A percentile compares a stretch with the other conserved stretches of the same genome.
Conservation (phyloP, 2,888 invertebrate genomes). For the Calameuta idolon region DNA sequence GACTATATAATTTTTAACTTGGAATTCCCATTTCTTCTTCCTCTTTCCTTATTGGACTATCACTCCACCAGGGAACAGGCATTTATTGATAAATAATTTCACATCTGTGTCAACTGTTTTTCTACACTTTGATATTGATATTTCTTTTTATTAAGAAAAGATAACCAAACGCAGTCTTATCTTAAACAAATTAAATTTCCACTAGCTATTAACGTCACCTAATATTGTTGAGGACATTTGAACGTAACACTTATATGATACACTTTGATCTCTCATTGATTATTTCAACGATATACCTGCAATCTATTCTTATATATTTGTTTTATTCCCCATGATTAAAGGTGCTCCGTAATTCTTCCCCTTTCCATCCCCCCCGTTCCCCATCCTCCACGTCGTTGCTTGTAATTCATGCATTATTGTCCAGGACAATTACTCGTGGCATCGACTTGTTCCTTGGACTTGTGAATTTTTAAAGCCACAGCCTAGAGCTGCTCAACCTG, state of each 20-base stretch:
- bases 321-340: not conserved
- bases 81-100: not conserved
- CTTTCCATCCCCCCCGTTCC: not conserved
- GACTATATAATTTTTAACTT: not conserved
- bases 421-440: not conserved
- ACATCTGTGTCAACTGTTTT: not conserved
- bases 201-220: not conserved
- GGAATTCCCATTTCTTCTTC: not conserved
- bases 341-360: not conserved
- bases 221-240: not conserved
- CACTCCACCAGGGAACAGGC: not conserved
- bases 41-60: too few relatives aligned
- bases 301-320: not conserved
- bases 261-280: not conserved
- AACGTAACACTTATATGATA: not conserved
- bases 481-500: not conserved
- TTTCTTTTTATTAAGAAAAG: not conserved
- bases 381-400: not conserved
- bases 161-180: not conserved
- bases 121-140: not conserved
- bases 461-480: not conserved
- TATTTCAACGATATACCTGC: not conserved
- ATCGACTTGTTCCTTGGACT: not conserved
- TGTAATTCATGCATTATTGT: not conserved
- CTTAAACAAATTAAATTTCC: not conserved